Conservation (phyloP, 23 tunicate species). For the Trididemnum miniatum region DNA sequence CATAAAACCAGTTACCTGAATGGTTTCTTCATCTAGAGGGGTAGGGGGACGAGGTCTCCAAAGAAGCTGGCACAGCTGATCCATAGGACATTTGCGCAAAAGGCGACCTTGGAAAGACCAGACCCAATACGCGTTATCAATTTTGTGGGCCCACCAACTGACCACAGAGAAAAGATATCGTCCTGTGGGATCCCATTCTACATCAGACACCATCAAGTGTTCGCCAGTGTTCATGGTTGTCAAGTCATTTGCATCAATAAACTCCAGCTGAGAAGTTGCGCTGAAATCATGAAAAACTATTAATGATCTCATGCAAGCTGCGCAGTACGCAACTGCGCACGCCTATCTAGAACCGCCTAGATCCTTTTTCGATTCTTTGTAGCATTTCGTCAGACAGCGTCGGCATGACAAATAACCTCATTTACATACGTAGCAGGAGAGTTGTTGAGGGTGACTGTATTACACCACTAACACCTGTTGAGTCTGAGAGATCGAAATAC, state of each 20-base stretch:
- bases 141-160: constrained; percentile 95
- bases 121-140: constrained; percentile 93
- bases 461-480: no score
- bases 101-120: constrained; percentile 99
- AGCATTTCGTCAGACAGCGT: no score
- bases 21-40: constrained; percentile 51
- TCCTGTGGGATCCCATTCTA: constrained; percentile 99
- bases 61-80: constrained; percentile 76
- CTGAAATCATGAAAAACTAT: no score
- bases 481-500: no score
- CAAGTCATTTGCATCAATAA: constrained; percentile 90
- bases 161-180: constrained; percentile 84
- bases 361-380: no score
- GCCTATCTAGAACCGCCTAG: no score
- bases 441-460: no score
- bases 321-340: no score
- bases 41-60: constrained; percentile 96
- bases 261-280: constrained; percentile 72
- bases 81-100: constrained; percentile 64
- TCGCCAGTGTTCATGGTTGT: constrained; percentile 91
- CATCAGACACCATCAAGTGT: constrained; percentile 90
- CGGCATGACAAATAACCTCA: no score
- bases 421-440: no score
- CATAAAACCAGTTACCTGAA: no score
- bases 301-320: no score